Base-by-base conservation (phyloP, 2,888 invertebrate genomes). In the Pomacea canaliculata region DNA sequence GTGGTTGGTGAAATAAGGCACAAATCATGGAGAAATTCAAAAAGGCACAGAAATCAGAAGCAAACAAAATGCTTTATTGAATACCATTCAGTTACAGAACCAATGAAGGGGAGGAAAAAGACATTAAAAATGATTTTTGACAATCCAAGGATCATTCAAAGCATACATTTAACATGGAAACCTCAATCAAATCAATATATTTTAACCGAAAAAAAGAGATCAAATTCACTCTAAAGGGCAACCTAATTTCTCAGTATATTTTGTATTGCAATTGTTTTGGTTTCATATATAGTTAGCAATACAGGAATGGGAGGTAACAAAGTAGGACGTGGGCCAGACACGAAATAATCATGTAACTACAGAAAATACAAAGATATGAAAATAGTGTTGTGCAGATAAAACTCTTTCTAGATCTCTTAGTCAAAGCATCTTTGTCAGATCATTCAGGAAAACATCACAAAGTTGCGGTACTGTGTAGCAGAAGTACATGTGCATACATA, bases 61-160 rank as follows among this genome's bases (percentile, higher is more conserved):
- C 86, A 86, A 86, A 86, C 86, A 86, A 86, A 86, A 86, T 86
- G 86, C 85, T 86, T 86, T 86, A 86, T 86, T 86, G 83, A 86
- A 86, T 85, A 85, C 85, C 85, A 85, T 83, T 85, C 84, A 86
- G 84, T 82, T 85, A 85, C 85, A 85, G 85, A 74, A 71, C n/a
- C 76, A 76, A 76, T 71, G 65, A 56, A 56, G 51, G 51, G 51
- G 51, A 16, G 51, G 56, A 56, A 70, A 71, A 56, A 71, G 71
- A 60, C 27, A 71, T 71, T 56, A 71, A 60, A 68, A 68, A 7
- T 46, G 46, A 71, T 71, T 60, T 71, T 60, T 9, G 27, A 12
- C 51, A 66, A 60, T 72, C 27, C 19, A 63, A 72, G 63, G 48
- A 27, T n/a, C 63, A 62, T 62, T 62, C 48, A 46, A 56, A 63